Evolutionary conservation across 2,888 invertebrate genomes (phyloP).

Genomic region (Drosophila atroscutellata): DNA sequence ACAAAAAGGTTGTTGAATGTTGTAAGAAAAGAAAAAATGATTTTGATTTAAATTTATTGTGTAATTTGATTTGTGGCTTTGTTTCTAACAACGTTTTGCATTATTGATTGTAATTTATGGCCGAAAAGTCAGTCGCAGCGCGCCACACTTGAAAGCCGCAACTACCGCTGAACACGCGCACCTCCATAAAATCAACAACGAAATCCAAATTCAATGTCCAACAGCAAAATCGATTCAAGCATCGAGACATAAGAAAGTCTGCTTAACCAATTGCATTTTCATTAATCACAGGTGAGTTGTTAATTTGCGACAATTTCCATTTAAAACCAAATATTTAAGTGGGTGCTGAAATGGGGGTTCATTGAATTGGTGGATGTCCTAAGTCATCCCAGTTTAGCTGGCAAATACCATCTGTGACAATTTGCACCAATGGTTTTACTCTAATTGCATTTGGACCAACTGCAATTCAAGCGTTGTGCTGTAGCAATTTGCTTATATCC

Average conservation of each 20-base stretch:
- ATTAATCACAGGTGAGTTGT: constrained; percentile 62
- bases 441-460: constrained; percentile 41
- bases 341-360: neutral
- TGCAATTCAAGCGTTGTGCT: neutral
- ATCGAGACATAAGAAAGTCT: constrained; percentile 26
- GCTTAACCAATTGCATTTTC: constrained; percentile 38
- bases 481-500: constrained; percentile 1
- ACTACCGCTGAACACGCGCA: neutral
- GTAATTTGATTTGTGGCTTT: constrained; percentile 54
- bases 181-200: constrained; percentile 10
- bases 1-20: constrained; percentile 1
- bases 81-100: constrained; percentile 47
- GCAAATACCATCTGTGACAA: constrained; percentile 9
- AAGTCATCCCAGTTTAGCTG: constrained; percentile 13
- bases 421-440: constrained; percentile 14
- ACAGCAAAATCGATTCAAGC: constrained; percentile 8
- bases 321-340: constrained; percentile 21
- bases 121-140: constrained; percentile 31
- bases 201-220: constrained; percentile 8
- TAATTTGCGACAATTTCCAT: constrained; percentile 37
- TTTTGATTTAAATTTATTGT: constrained; percentile 40
- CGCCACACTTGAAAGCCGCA: constrained; percentile 22
- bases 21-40: neutral
- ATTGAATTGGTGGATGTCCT: neutral
- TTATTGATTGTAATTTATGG: constrained; percentile 62